Evolutionary conservation across 2,797 vertebrate species (phyloP).

Genomic region (Pantherophis vulpinus): DNA sequence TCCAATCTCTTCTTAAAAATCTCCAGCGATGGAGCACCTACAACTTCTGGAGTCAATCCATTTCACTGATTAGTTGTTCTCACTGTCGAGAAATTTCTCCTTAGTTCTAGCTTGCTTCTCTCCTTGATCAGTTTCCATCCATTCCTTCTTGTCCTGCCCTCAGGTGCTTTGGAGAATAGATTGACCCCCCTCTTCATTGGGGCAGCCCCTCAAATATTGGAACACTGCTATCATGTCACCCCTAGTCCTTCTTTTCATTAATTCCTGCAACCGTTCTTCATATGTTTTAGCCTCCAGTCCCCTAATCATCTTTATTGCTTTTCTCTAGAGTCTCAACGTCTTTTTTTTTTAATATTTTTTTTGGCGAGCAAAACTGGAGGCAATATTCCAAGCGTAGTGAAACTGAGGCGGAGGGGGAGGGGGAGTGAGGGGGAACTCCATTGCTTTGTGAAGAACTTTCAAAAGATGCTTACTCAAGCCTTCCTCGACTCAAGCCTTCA

Average conservation of each 20-base stretch:
- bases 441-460: neutral
- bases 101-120: neutral
- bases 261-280: neutral
- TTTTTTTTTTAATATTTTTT: neutral
- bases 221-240: neutral
- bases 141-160: neutral
- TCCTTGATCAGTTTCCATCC: neutral
- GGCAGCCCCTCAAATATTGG: neutral
- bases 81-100: neutral
- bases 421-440: neutral
- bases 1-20: neutral
- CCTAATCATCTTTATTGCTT: neutral
- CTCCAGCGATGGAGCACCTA: neutral
- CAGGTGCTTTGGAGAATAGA: neutral
- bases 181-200: neutral
- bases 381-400: neutral
- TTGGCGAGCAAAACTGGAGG: neutral
- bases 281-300: neutral
- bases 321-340: neutral
- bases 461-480: neutral
- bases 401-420: neutral
- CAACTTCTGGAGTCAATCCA: accelerated
- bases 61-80: neutral
- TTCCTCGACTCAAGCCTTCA: neutral
- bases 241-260: neutral